A percentile compares a stretch with the other conserved stretches of the same genome.
Evolutionary conservation across 2,113 vertebrate species (phyloP).

Genomic region (Passer domesticus): DNA sequence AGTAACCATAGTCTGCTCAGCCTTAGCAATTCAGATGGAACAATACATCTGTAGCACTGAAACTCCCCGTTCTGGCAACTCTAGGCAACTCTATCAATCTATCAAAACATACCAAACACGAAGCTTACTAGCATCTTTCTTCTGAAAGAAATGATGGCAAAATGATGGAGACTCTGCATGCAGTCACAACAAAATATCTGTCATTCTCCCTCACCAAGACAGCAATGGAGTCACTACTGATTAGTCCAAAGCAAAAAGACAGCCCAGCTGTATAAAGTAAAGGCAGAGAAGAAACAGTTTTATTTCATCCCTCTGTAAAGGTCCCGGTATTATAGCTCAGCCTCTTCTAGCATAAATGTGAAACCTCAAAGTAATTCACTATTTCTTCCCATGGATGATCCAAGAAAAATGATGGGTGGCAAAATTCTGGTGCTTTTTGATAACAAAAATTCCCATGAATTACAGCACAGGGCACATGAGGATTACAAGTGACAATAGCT

Average conservation of each 20-base stretch:
- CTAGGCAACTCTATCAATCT: neutral
- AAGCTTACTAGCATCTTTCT: neutral
- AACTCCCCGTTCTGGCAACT: neutral
- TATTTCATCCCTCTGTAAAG: neutral
- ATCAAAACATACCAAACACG: neutral
- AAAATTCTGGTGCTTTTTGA: neutral
- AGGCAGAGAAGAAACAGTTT: neutral
- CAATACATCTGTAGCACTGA: neutral
- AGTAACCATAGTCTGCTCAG: neutral
- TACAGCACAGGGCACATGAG: neutral
- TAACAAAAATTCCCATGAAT: neutral
- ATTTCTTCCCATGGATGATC: neutral
- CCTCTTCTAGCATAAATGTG: neutral
- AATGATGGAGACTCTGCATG: neutral
- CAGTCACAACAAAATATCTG: neutral
- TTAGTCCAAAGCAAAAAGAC: neutral
- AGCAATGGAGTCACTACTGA: rapidly evolving
- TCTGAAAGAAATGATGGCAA: neutral
- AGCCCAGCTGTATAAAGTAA: neutral
- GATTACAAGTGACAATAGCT: neutral
- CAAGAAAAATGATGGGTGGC: neutral
- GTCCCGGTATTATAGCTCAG: neutral
- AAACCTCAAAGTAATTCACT: neutral
- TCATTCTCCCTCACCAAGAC: neutral
- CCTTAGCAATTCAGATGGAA: neutral